Base-by-base conservation (phyloP, 2,888 invertebrate species). In the Eugnorisma glareosa region DNA sequence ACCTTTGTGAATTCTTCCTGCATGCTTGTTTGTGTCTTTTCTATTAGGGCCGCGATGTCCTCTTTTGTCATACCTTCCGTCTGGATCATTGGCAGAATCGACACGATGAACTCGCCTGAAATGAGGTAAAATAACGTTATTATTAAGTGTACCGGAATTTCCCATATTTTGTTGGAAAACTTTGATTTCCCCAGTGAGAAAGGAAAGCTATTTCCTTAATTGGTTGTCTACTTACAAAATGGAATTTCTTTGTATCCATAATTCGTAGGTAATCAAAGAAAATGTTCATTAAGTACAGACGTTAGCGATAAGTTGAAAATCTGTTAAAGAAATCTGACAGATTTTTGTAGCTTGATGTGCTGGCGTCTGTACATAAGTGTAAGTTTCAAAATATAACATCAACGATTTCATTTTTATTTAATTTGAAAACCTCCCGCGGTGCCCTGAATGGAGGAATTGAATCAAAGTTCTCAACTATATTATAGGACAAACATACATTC, bases 81-180 rank as follows among this genome's bases (percentile, higher is more conserved):
- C 83, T 97, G 96, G 82, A 98, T 98, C 82, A 98, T 95, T 0
- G 98, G 98, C 86, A 98, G 93, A 90, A 98, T 98, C 51, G 97
- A 97, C 77, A 98, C 97, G 70, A 98, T 97, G 83, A 98, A 97
- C 85, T 97, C 97, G 51, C 98, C 98, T 97, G 93, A 37, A 89
- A 89, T 75, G 1, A 67, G 40, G 21, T 51, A 78, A 83, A 75
- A 43, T 51, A 64, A 63, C 13, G 57, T 48, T 15, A 57, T 68
- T 37, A 35, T 37, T 40, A 13, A 24, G 24, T 45, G 45, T 37
- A 35, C 43, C 8, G 18, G 18, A 40, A 76, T 48, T 48, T 76
- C 0, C 24, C 37, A 7, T 37, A 67, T 31, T n/a, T 40, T 54
- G 31, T 31, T 37, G 28, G 2, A 21, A 21, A 57, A 43, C 54